Evolutionary conservation across 2,888 invertebrate genomes (phyloP).

Genomic region (Lordiphosa andalusiaca): DNA sequence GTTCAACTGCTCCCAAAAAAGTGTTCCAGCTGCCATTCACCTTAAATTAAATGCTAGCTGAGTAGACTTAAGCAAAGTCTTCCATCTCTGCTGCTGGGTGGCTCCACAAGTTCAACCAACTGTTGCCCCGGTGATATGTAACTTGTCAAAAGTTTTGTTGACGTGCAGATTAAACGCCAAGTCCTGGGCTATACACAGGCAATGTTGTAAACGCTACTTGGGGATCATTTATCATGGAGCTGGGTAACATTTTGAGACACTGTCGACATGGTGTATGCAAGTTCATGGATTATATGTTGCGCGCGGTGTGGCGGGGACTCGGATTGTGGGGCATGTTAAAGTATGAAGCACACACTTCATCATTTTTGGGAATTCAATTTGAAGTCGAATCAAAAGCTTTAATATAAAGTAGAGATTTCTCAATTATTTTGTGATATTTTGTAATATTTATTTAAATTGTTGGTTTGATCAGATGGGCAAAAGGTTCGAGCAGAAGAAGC

Average conservation of each 20-base stretch:
- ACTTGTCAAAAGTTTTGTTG: constrained; percentile 72
- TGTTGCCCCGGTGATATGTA: constrained; percentile 64
- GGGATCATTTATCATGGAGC: constrained; percentile 61
- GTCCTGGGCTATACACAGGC: constrained; percentile 32
- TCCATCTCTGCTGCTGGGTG: constrained; percentile 1
- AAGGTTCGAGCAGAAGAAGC: too few species aligned
- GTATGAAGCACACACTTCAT: constrained; percentile 5
- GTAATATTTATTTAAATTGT: too few species aligned
- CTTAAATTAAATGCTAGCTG: constrained; percentile 19
- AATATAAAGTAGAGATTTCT: too few species aligned
- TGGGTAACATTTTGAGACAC: constrained; percentile 38
- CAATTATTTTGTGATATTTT: too few species aligned
- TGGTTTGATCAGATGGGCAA: too few species aligned
- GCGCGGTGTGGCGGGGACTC: constrained; percentile 1
- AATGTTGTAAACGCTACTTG: constrained; percentile 35
- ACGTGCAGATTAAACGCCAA: constrained; percentile 61
- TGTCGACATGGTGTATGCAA: constrained; percentile 27
- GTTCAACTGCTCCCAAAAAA: neutral
- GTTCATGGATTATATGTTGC: constrained; percentile 35
- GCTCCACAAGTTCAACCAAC: constrained; percentile 51
- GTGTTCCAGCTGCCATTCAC: constrained; percentile 25
- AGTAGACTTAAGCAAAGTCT: constrained; percentile 14
- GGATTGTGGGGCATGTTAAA: constrained; percentile 11
- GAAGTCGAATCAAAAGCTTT: too few species aligned
- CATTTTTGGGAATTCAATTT: neutral